Conservation (phyloP, 2,797 vertebrate species). For the Mormyrus hasselquistii region DNA sequence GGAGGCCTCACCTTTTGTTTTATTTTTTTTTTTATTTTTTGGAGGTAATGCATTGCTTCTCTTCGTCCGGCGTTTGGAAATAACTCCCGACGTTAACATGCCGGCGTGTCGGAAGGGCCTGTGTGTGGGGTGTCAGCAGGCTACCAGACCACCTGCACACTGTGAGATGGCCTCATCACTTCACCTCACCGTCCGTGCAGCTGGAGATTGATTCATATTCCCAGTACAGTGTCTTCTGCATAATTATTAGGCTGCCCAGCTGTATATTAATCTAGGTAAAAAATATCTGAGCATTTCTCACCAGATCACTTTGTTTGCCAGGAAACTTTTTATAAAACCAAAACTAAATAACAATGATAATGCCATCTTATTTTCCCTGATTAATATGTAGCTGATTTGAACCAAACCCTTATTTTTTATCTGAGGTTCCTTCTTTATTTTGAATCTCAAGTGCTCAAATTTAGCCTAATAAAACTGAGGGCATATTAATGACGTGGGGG, state of each 20-base stretch:
- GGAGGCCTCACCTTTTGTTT: not conserved
- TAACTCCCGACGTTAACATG: not conserved
- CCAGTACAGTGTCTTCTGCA: not conserved
- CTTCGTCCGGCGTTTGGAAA: not conserved
- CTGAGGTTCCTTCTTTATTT: not conserved
- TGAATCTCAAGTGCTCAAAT: not conserved
- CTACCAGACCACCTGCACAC: not conserved
- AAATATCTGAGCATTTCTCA: not conserved
- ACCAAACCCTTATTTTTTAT: not conserved
- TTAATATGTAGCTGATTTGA: not conserved
- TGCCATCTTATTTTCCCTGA: not conserved
- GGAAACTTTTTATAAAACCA: not conserved
- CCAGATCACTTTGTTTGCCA: not conserved
- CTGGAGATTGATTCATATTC: not conserved
- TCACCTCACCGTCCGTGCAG: not conserved
- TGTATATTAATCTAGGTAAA: not conserved
- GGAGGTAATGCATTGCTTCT: not conserved
- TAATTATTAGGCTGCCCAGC: constrained; percentile 6
- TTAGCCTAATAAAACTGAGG: not conserved
- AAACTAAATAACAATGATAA: not conserved
- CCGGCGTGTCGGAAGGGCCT: not conserved
- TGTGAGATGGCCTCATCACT: not conserved
- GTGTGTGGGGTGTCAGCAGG: not conserved
- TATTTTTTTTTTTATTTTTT: not conserved
- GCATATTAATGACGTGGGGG: not conserved